Evolutionary conservation across 2,888 invertebrate genomes (phyloP), one percentile per base, ranked within the genome.

Genomic region (Hyposoter dolosus): DNA sequence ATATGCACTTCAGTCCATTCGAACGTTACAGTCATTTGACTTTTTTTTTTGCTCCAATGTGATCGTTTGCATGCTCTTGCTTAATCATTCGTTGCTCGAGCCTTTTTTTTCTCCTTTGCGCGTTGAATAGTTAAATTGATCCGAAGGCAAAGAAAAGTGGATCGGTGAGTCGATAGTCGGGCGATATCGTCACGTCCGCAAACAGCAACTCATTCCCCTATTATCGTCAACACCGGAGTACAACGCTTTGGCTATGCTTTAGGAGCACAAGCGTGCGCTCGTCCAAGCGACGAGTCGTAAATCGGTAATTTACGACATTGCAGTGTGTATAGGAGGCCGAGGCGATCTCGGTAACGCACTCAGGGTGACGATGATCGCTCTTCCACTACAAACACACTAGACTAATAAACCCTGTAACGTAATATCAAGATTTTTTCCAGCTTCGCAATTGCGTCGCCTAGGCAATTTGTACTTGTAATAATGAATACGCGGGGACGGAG

Each of bases 201-300:
- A 88, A 85, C 86, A 76, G 84, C 87, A 75, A 88, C 85, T 89
- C 88, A 89, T 90, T 89, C 88, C 78, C 68, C 87, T 88, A 89
- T 90, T 88, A 88, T 88, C 89, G 85, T 89, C 86, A 79, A 86
- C 85, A 68, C 60, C 78, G 77, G 82, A 75, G 53, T 69, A 81
- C 45, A 45, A 32, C 10, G 56, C 66, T 56, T 23, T 50, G 65
- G 28, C 50, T 66, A 23, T 40, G 47, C n/a, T 32, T 68, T 75
- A 15, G 4, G 19, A 78, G 53, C 45, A 40, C n/a, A 43, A 50
- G 17, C 35, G 68, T n/a, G 65, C 45, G 40, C 50, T 43, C 35
- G 72, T 23, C 65, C 69, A 69, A 71, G 28, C 68, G 56, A 83
- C 56, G 63, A 79, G 78, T 87, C 88, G 88, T 89, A 87, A 90